A percentile compares a stretch with the other conserved stretches of the same genome.
These are phyloP conservation scores for Lottia scabra DNA, from an alignment of 2,888 invertebrate genomes.

Conservation along the genomic window DNA sequence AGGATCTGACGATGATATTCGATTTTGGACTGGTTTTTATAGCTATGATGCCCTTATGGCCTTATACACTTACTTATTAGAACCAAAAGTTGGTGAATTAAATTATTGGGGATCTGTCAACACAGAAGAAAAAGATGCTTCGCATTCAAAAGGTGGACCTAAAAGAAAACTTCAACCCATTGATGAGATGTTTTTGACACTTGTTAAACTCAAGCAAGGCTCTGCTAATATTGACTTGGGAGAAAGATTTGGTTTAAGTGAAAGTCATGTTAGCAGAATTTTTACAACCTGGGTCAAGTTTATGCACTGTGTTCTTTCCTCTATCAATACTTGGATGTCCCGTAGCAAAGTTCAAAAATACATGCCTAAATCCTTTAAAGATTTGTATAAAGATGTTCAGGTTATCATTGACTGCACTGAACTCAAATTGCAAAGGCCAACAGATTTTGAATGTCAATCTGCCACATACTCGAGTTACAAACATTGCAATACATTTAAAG, in stretches of 20 bases:
- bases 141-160: neutral
- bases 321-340: constrained; percentile 1
- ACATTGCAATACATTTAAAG: constrained; percentile 14
- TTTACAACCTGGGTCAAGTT: constrained; percentile 13
- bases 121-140: neutral
- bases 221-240: constrained; percentile 6
- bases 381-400: neutral
- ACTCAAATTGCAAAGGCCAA: neutral
- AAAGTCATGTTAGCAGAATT: neutral
- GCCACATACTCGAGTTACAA: constrained; percentile 17
- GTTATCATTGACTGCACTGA: neutral
- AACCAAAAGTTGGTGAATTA: neutral
- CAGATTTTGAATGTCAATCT: constrained; percentile 5
- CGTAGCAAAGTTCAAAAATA: neutral
- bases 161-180: neutral
- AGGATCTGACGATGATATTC: neutral
- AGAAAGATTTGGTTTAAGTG: constrained; percentile 10
- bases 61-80: neutral
- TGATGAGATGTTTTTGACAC: neutral
- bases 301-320: neutral
- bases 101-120: neutral
- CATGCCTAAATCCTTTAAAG: neutral
- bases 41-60: neutral
- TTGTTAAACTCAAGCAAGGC: constrained; percentile 2
- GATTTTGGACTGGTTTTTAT: neutral